phyloP scores from a whole-genome alignment of 2,797 vertebrate genomes.

The Notoglanidium macrostoma region DNA sequence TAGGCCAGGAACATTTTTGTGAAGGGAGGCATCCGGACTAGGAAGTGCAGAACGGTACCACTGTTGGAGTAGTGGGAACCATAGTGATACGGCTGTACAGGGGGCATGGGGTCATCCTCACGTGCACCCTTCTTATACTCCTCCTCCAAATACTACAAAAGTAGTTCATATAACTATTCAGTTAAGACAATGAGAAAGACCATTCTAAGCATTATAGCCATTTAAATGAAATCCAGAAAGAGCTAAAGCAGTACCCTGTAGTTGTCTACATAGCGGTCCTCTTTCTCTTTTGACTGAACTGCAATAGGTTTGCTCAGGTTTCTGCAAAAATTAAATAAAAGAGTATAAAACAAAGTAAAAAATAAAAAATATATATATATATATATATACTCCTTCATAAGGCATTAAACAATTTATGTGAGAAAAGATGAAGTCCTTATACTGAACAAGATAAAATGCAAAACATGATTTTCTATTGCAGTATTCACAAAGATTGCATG shows the following conservation, averaged over 20 bases:
- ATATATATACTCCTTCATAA: not conserved
- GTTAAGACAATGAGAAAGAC: not conserved
- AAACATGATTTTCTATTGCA: not conserved
- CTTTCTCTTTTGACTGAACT: constrained; percentile 97
- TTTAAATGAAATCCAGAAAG: not conserved
- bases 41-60: constrained; percentile 95
- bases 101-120: constrained; percentile 98
- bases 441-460: not conserved
- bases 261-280: constrained; percentile 96
- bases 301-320: constrained; percentile 95
- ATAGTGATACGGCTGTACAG: constrained; percentile 97
- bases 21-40: constrained; percentile 97
- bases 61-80: constrained; percentile 99
- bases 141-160: constrained; percentile 90
- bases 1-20: constrained; percentile 99
- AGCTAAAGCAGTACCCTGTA: constrained; percentile 80
- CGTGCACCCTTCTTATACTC: constrained; percentile 92
- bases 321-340: constrained; percentile 69
- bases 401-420: not conserved
- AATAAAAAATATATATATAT: too few species aligned
- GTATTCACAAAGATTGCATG: not conserved
- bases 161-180: not conserved
- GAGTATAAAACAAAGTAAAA: too few species aligned
- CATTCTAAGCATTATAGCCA: not conserved
- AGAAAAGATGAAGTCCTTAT: not conserved